These are phyloP conservation scores for Agrenia bidenticulata DNA, from an alignment of 2,888 invertebrate species.

Conservation along the genomic window DNA sequence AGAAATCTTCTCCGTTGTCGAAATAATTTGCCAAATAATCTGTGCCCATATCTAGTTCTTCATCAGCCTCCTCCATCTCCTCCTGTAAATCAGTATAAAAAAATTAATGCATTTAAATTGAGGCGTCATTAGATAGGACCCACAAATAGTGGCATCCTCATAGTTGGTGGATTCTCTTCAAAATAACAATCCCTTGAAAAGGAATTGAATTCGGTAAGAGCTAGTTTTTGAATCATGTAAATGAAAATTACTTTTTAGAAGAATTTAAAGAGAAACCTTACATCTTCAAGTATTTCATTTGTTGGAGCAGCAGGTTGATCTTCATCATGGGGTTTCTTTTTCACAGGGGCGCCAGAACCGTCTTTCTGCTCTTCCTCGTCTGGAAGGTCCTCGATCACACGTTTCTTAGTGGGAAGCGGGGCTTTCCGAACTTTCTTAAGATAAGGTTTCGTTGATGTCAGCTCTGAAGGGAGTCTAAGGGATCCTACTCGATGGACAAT, in stretches of 20 bases:
- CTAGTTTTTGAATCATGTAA: neutral
- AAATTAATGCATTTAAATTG: neutral
- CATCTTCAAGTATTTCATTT: constrained; percentile 26
- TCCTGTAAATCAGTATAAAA: constrained; percentile 55
- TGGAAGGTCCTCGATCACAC: constrained; percentile 31
- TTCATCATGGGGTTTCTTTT: constrained; percentile 16
- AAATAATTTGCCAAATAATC: constrained; percentile 54
- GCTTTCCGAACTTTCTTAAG: too few species aligned
- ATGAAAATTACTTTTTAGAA: neutral
- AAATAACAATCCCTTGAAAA: neutral
- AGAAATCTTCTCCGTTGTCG: constrained; percentile 60
- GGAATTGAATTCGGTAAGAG: neutral
- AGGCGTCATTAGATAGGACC: neutral
- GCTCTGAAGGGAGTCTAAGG: constrained; percentile 26
- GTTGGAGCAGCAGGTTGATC: constrained; percentile 4
- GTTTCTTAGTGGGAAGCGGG: constrained; percentile 25
- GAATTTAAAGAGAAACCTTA: constrained; percentile 9
- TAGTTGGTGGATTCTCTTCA: constrained; percentile 13
- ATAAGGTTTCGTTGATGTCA: constrained; percentile 5
- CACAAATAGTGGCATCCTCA: neutral
- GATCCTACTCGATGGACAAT: constrained; percentile 21
- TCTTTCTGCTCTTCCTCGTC: constrained; percentile 48
- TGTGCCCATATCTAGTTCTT: constrained; percentile 60
- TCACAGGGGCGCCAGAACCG: neutral
- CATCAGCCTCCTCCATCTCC: constrained; percentile 63